A percentile compares a stretch with the other conserved stretches of the same genome.
phyloP scores from a whole-genome alignment of 2,113 vertebrate genomes.

The Pithys albifrons region DNA sequence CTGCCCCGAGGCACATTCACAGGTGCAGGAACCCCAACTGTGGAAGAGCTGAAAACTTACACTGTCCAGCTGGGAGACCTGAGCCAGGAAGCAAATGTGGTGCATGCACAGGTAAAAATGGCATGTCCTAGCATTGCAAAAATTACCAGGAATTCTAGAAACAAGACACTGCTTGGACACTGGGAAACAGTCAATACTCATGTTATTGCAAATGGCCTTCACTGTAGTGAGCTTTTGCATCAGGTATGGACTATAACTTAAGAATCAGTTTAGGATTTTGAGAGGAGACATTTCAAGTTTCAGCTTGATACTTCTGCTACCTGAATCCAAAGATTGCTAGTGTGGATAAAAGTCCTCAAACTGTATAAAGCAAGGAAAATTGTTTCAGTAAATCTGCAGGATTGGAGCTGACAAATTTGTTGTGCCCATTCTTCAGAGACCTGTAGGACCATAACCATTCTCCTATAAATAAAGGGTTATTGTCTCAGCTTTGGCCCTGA shows the following conservation, averaged over 20 bases:
- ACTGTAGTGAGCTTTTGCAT: not conserved
- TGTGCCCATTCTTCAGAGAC: not conserved
- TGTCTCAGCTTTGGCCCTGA: not conserved
- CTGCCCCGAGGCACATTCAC: conserved; percentile 72
- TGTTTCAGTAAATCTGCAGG: not conserved
- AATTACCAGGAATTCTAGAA: not conserved
- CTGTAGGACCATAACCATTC: not conserved
- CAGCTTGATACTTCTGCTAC: not conserved
- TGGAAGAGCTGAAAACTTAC: conserved; percentile 81
- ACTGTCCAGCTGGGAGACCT: conserved; percentile 78
- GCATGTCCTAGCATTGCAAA: not conserved
- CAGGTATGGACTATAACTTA: not conserved
- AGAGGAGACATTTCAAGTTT: not conserved
- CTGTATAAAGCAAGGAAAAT: not conserved
- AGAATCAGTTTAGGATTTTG: not conserved
- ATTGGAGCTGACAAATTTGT: not conserved
- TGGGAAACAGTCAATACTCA: not conserved
- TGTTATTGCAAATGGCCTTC: not conserved
- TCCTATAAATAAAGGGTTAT: not conserved
- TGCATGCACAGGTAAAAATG: conserved; percentile 72
- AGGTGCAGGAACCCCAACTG: conserved; percentile 69
- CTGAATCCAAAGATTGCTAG: not conserved
- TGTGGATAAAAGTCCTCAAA: not conserved
- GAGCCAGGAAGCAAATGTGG: conserved; percentile 65
- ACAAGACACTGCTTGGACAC: not conserved